Base-by-base conservation (phyloP, 2,888 invertebrate genomes). In the Halictus quadricinctus region DNA sequence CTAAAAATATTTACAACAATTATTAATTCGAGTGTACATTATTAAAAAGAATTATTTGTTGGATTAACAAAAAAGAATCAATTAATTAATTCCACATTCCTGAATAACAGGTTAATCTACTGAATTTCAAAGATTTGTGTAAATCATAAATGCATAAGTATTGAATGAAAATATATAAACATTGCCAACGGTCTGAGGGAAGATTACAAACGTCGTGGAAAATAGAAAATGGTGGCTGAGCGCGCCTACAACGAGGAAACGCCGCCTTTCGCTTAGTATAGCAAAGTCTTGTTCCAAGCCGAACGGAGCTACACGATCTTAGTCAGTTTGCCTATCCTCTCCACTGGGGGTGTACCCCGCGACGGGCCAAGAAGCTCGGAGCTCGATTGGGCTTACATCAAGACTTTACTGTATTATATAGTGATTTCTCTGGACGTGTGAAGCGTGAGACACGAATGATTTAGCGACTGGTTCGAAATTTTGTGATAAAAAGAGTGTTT, bases 401-500 rank as follows among this genome's bases (percentile, higher is more conserved):
- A 36, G 36, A 36, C 36, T 36, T 36, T 36, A 36, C 36, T 36
- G 36, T 36, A 36, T 36, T 36, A 36, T 36, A 36, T 36, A 66
- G 36, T 60, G 10, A n/a, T 18, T 72, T 60, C 43, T 15, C 43
- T 15, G 7, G n/a, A 29, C 36, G 43, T 72, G 48, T 12, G 36
- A 72, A 80, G 54, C 75, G 76, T 72, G 25, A 18, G 43, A 46
- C 21, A 60, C 64, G 46, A 41, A 74, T 29, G 58, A 70, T 41
- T 36, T 41, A 66, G 70, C 69, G 73, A 80, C 43, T 69, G 74
- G 29, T 83, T 83, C 76, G 85, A 70, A 86, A 81, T 58, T 79
- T 86, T 86, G 86, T 86, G 86, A 86, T 86, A 86, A 69, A 76
- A 70, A 70, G 54, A 25, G 41, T 64, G 84, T 66, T 66, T 70